Evolutionary conservation across 1,140 invertebrate species (phyloP).

Genomic region (Pseudachorutes palmiensis): DNA sequence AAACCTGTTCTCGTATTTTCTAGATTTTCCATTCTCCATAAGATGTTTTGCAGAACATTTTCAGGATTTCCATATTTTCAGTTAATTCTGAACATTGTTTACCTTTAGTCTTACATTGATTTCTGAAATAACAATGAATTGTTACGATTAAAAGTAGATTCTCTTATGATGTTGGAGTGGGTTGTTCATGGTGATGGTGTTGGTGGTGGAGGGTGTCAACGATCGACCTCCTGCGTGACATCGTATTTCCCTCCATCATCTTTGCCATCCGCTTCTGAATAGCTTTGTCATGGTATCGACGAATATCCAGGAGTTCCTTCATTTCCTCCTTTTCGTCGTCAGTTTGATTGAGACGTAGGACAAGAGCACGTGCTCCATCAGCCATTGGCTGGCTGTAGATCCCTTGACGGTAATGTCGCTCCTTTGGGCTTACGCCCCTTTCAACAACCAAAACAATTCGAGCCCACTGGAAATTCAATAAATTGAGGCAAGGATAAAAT

Average conservation of each 20-base stretch:
- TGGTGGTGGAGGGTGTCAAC: not conserved
- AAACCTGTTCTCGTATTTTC: too few species aligned
- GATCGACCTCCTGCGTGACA: not conserved
- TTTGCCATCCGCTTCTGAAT: conserved; percentile 53
- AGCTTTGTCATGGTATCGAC: conserved; percentile 67
- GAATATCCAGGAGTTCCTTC: conserved; percentile 86
- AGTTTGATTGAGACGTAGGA: conserved; percentile 67
- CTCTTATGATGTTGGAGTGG: not conserved
- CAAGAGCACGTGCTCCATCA: conserved; percentile 62
- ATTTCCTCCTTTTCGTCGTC: conserved; percentile 54
- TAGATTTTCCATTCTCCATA: too few species aligned
- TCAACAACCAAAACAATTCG: conserved; percentile 94
- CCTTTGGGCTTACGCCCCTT: conserved; percentile 78
- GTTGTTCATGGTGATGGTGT: not conserved
- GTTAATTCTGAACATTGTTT: too few species aligned
- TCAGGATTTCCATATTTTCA: too few species aligned
- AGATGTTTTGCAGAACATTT: too few species aligned
- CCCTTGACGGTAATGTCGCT: conserved; percentile 72
- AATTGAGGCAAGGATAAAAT: conserved; percentile 1
- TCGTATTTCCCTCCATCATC: conserved; percentile 8
- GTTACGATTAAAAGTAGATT: too few species aligned
- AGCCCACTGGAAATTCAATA: conserved; percentile 67
- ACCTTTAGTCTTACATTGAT: too few species aligned
- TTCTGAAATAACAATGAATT: too few species aligned
- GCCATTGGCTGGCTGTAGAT: conserved; percentile 94